phyloP scores from a whole-genome alignment of 2,888 invertebrate genomes.

The Silvanus unidentatus region DNA sequence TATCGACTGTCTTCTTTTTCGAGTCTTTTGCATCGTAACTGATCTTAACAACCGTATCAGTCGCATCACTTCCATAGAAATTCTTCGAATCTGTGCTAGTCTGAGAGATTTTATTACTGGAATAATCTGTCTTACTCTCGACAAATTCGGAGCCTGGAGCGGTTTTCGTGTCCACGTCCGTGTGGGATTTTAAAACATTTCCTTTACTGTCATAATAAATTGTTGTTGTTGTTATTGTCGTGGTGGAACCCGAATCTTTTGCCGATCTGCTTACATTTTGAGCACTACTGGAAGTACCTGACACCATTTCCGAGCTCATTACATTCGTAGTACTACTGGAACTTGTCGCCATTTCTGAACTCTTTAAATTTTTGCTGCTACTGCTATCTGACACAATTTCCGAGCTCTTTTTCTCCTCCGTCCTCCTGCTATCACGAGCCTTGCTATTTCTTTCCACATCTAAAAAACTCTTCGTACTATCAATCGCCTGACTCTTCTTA shows the following conservation, averaged over 20 bases:
- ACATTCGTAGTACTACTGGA: neutral
- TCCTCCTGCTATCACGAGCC: slow-evolving; percentile 11
- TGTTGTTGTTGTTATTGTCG: slow-evolving; percentile 35
- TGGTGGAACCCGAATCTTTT: slow-evolving; percentile 20
- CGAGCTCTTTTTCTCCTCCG: neutral
- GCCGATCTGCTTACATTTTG: slow-evolving; percentile 4
- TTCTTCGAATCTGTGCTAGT: slow-evolving; percentile 28
- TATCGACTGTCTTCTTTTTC: no score
- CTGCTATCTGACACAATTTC: neutral
- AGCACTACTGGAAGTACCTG: neutral
- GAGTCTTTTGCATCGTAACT: slow-evolving; percentile 36
- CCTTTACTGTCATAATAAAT: slow-evolving; percentile 44
- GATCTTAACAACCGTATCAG: slow-evolving; percentile 31
- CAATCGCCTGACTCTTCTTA: slow-evolving; percentile 6
- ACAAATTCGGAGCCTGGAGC: slow-evolving; percentile 16
- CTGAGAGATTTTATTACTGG: slow-evolving; percentile 16
- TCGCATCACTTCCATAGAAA: slow-evolving; percentile 30
- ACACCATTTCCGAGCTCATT: neutral
- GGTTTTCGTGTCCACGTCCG: slow-evolving; percentile 31
- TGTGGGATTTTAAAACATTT: slow-evolving; percentile 38
- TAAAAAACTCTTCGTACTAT: slow-evolving; percentile 2
- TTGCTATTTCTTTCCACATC: slow-evolving; percentile 19
- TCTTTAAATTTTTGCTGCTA: neutral
- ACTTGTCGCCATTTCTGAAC: neutral
- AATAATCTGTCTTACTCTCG: neutral